phyloP scores from a whole-genome alignment of 2,797 vertebrate genomes.

The Presbytis comata region DNA sequence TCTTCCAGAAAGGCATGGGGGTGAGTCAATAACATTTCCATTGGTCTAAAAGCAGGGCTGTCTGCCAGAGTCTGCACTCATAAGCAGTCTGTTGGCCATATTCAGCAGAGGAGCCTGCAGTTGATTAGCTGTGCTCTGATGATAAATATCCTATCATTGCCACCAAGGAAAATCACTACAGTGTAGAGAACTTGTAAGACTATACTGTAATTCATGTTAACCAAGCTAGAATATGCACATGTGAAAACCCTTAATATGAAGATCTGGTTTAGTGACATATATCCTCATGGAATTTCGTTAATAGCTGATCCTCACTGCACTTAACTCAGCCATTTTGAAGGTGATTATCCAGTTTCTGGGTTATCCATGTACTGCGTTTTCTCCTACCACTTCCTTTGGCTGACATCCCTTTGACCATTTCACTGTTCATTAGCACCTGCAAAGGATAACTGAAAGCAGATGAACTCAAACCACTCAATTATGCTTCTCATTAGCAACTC shows the following conservation, averaged over 20 bases:
- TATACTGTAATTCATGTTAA: neutral
- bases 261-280: neutral
- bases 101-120: conserved; percentile 73
- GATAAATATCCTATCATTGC: conserved; percentile 68
- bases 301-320: neutral
- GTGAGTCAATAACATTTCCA: conserved; percentile 55
- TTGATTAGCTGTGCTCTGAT: conserved; percentile 72
- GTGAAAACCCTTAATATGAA: neutral
- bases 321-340: conserved; percentile 34
- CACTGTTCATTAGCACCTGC: conserved; percentile 59
- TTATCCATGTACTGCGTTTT: conserved; percentile 13
- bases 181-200: conserved; percentile 60
- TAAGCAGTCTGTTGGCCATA: conserved; percentile 68
- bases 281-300: neutral
- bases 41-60: conserved; percentile 63
- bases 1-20: conserved; percentile 56
- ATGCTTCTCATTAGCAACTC: conserved; percentile 43
- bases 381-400: conserved; percentile 36
- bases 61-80: conserved; percentile 78
- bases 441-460: conserved; percentile 59
- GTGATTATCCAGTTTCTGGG: conserved; percentile 10
- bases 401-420: conserved; percentile 46
- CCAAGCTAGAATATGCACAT: neutral
- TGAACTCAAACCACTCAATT: conserved; percentile 57
- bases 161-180: conserved; percentile 33